Evolutionary conservation across 2,888 invertebrate species (phyloP), one percentile per base, ranked within the genome.

Genomic region (Drosophila birchii): DNA sequence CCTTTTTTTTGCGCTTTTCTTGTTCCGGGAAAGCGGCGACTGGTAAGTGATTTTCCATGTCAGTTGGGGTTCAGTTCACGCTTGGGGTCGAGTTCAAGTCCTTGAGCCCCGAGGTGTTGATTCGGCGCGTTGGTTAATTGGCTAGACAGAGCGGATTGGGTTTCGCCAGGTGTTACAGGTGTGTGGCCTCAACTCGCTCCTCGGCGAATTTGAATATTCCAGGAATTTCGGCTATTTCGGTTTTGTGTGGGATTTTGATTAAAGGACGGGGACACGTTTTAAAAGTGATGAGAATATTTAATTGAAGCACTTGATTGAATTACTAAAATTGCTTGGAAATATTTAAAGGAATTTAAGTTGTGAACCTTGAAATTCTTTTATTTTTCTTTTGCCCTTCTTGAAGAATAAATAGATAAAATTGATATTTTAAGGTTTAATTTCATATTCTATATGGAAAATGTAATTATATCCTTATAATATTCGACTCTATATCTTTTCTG

Each of bases 11-110:
- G 41, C 34, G 34, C 51, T 51, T 49, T 59, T 59, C 26, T 29
- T 47, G 58, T 45, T 26, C 47, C 38, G 47, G 38, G 12, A 36
- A 36, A 23, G 51, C 78, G 47, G 20, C 23, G 44, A 36, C 34
- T 53, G 53, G 69, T 86, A 79, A 84, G 81, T 84, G 84, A 78
- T 83, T 86, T 81, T 76, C 63, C 63, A 79, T 70, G 86, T 86
- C 60, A 53, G 45, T 55, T 64, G 36, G 41, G 41, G 55, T 41
- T 61, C 43, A 20, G 43, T 16, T 49, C 39, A 26, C 26, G 45
- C 6, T 60, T 20, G 45, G 67, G 67, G 53, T 51, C 54, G 29
- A 45, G 12, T 47, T 32, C 47, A n/a, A 47, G 44, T 45, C 18
- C 43, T 8, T 9, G 39, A 16, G 23, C 20, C n/a, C 5, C 5